A percentile compares a stretch with the other conserved stretches of the same genome.
These are phyloP conservation scores for Drosophila subquinaria DNA, from an alignment of 2,888 invertebrate species.

Conservation along the genomic window DNA sequence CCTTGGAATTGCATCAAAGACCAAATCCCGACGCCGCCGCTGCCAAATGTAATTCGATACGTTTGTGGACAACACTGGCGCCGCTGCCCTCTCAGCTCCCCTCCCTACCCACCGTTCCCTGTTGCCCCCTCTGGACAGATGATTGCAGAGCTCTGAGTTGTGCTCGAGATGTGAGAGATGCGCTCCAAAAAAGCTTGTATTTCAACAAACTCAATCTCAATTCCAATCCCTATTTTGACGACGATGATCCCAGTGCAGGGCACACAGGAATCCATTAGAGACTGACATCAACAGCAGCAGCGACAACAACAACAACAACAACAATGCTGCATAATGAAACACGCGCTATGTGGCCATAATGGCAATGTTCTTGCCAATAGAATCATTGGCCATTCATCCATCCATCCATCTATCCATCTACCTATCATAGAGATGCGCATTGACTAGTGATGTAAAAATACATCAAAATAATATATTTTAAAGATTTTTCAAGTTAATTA, in stretches of 20 bases:
- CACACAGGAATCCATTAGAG: constrained; percentile 69
- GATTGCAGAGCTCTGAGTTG: constrained; percentile 23
- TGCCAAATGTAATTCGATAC: constrained; percentile 72
- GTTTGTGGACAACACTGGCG: constrained; percentile 67
- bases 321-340: constrained; percentile 73
- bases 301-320: constrained; percentile 14
- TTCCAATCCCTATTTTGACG: constrained; percentile 20
- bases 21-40: constrained; percentile 40
- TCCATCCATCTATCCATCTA: constrained; percentile 42
- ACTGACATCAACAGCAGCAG: constrained; percentile 47
- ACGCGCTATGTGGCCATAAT: constrained; percentile 68
- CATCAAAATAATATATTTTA: too few relatives aligned
- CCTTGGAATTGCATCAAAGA: constrained; percentile 65
- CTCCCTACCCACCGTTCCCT: not conserved
- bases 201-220: constrained; percentile 52
- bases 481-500: too few relatives aligned
- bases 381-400: constrained; percentile 51
- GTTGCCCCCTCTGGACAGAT: not conserved
- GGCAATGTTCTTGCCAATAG: constrained; percentile 65
- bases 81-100: constrained; percentile 41
- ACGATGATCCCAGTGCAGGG: constrained; percentile 15
- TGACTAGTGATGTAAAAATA: too few relatives aligned
- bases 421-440: constrained; percentile 10
- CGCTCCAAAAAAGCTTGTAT: constrained; percentile 60
- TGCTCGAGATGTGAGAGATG: constrained; percentile 20